Evolutionary conservation across 2,113 vertebrate species (phyloP).

Genomic region (Empidonax alnorum): DNA sequence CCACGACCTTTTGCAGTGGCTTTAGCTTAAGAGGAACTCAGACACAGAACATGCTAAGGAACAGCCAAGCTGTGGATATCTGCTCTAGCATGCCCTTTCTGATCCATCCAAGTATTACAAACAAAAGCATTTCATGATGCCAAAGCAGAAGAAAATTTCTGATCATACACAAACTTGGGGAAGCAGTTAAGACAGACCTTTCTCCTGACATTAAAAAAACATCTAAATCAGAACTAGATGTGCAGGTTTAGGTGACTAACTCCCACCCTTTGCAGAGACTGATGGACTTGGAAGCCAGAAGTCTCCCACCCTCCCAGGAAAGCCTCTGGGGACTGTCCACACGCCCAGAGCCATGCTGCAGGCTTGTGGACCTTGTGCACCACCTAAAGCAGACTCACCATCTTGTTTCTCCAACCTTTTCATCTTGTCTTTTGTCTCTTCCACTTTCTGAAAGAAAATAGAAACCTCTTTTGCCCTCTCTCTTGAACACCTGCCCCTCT

Average conservation of each 20-base stretch:
- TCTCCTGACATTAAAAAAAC: neutral
- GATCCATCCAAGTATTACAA: neutral
- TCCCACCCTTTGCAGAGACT: neutral
- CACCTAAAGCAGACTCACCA: neutral
- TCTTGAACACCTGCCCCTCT: neutral
- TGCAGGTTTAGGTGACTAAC: neutral
- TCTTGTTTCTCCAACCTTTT: neutral
- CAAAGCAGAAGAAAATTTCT: neutral
- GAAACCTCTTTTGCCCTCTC: neutral
- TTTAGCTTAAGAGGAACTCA: neutral
- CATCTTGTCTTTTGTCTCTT: neutral
- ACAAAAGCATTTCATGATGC: neutral
- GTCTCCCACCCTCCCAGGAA: neutral
- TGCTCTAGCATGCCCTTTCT: neutral
- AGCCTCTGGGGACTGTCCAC: neutral
- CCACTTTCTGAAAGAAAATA: neutral
- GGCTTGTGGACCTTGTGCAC: neutral
- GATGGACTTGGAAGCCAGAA: neutral
- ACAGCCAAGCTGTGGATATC: neutral
- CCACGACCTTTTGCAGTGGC: neutral
- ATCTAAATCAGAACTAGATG: neutral
- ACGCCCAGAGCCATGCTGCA: neutral
- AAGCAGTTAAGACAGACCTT: neutral
- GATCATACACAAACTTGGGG: neutral
- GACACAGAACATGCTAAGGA: neutral